Conservation (phyloP, 2,797 vertebrate species). For the Acanthurus lineatus region DNA sequence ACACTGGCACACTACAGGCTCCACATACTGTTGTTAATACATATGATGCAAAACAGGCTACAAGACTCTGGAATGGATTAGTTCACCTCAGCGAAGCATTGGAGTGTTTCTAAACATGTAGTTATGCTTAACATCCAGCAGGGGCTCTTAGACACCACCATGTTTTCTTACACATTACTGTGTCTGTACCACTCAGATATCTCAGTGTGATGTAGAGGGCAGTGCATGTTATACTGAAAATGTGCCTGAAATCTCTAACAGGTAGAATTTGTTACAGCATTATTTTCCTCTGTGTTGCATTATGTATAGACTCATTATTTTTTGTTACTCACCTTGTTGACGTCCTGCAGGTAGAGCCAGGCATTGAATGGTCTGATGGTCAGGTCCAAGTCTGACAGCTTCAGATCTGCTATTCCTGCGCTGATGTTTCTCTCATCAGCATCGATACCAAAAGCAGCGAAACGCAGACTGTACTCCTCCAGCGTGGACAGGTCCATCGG, state of each 20-base stretch:
- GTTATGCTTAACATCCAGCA: slow-evolving; percentile 48
- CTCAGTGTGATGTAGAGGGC: background rate
- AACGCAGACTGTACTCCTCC: slow-evolving; percentile 93
- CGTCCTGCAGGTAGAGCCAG: slow-evolving; percentile 97
- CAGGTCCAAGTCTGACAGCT: slow-evolving; percentile 94
- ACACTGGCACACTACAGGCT: background rate
- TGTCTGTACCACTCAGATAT: background rate
- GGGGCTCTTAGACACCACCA: slow-evolving; percentile 33
- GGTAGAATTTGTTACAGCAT: too few species aligned
- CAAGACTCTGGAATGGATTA: too few species aligned
- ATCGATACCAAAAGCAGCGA: slow-evolving; percentile 92
- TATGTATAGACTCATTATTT: too few species aligned
- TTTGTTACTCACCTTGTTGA: slow-evolving; percentile 88
- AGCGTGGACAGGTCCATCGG: slow-evolving; percentile 87
- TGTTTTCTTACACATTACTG: background rate
- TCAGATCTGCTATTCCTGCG: slow-evolving; percentile 92
- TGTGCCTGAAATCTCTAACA: background rate
- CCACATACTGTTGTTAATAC: background rate
- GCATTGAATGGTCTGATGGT: slow-evolving; percentile 91
- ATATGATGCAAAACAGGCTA: background rate
- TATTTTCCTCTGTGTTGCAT: too few species aligned
- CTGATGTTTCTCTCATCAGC: slow-evolving; percentile 91
- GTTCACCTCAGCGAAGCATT: too few species aligned
- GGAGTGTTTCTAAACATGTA: slow-evolving; percentile 18
- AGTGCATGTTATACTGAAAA: too few species aligned